Evolutionary conservation across 2,888 invertebrate genomes (phyloP), one percentile per base, ranked within the genome.

Genomic region (Phaonia tiefii): DNA sequence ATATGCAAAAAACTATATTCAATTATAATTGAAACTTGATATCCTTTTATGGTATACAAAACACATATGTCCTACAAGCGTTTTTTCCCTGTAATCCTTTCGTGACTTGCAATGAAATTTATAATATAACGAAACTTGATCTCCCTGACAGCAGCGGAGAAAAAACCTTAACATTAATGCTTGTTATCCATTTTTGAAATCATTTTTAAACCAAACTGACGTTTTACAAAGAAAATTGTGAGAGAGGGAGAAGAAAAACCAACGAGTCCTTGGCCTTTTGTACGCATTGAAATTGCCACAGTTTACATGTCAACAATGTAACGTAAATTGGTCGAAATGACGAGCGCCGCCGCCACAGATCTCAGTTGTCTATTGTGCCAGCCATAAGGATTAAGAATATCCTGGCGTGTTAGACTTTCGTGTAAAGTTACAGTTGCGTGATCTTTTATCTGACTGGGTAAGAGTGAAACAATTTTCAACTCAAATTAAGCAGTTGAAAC

Each of bases 381-480:
- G 60, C 37, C 37, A n/a, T 54, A 60, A 39, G 56, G n/a, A n/a
- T n/a, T n/a, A n/a, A n/a, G n/a, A n/a, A n/a, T n/a, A n/a, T n/a
- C 37, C 56, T 42, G 58, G 54, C 42, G 26, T n/a, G n/a, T 70
- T 73, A 37, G 71, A 26, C 56, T 73, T 37, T 54, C 70, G 67
- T 39, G 26, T 66, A 65, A 65, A 54, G 42, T 31, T 51, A 39
- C 20, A 67, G 7, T 67, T 46, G 51, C 51, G 51, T 67, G n/a
- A n/a, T 80, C n/a, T n/a, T 46, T 75, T 72, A 81, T 78, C 81
- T n/a, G n/a, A n/a, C n/a, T n/a, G n/a, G n/a, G 74, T 81, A 71
- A 77, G 77, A 74, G 77, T 54, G n/a, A 75, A 78, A 78, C 71
- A 78, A 75, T 81, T 78, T 81, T n/a, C 75, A 51, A 75, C 69